Percentiles rank a stretch among this genome's conserved stretches.
These are phyloP conservation scores for Gnathonemus echidnorhynchus DNA, from an alignment of 2,113 vertebrate genomes.

Conservation along the genomic window DNA sequence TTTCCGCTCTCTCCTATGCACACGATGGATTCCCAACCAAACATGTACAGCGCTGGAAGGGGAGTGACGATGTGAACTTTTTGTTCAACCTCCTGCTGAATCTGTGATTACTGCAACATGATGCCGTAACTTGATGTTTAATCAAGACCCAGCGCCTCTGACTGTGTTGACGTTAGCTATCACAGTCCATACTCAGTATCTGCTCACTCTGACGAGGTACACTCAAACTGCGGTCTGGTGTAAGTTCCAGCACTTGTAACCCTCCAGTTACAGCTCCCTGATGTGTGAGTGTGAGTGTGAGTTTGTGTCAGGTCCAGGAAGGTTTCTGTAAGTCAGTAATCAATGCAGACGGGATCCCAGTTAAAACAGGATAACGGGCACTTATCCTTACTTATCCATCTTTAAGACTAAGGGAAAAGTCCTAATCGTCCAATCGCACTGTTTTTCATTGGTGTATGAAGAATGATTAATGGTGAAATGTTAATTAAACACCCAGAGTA, in stretches of 20 bases:
- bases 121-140: slow-evolving; percentile 49
- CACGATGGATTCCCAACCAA: not conserved
- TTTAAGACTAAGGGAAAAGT: not conserved
- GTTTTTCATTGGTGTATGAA: not conserved
- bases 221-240: slow-evolving; percentile 57
- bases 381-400: not conserved
- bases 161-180: slow-evolving; percentile 44
- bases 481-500: not conserved
- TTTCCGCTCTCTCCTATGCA: not conserved
- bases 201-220: slow-evolving; percentile 58
- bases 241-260: slow-evolving; percentile 34
- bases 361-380: not conserved
- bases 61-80: not conserved
- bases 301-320: not conserved
- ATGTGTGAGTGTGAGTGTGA: not conserved
- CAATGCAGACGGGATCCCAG: not conserved
- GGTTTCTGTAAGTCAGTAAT: not conserved
- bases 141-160: slow-evolving; percentile 47
- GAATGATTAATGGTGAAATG: not conserved
- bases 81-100: slow-evolving; percentile 11
- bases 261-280: not conserved
- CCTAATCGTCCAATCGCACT: not conserved
- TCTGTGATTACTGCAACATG: slow-evolving; percentile 53
- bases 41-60: not conserved
- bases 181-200: slow-evolving; percentile 33